phyloP scores from a whole-genome alignment of 1,140 invertebrate genomes.

The Bombus impatiens region DNA sequence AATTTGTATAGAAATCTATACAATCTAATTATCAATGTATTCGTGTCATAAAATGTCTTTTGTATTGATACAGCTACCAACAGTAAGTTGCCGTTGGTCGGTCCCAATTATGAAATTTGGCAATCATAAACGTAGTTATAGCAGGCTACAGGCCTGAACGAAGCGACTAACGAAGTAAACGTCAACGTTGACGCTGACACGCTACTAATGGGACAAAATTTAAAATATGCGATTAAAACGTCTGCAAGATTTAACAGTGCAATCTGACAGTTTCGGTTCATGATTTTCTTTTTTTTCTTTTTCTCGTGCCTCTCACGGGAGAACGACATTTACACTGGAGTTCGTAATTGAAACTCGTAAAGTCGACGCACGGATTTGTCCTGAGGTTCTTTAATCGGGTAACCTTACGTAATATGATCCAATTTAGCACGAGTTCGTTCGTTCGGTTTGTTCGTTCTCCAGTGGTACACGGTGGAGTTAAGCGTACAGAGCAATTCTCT shows the following conservation, averaged over 20 bases:
- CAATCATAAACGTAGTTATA: background rate
- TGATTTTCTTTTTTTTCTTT: background rate
- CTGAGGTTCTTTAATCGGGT: slow-evolving; percentile 66
- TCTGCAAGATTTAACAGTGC: background rate
- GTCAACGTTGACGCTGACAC: background rate
- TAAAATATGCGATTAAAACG: background rate
- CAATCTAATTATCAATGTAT: background rate
- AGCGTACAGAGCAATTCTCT: slow-evolving; percentile 14
- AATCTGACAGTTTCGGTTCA: background rate
- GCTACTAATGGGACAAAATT: background rate
- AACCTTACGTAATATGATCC: slow-evolving; percentile 66
- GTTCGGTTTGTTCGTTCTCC: slow-evolving; percentile 59
- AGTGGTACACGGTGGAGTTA: slow-evolving; percentile 37
- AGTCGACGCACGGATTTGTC: slow-evolving; percentile 65
- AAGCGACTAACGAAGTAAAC: background rate
- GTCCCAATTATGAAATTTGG: background rate
- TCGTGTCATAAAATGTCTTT: background rate
- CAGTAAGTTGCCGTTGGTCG: background rate
- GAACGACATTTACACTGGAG: slow-evolving; percentile 18
- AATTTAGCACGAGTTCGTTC: slow-evolving; percentile 62
- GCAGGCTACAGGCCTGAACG: background rate
- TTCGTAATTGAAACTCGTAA: slow-evolving; percentile 59
- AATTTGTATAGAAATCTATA: background rate
- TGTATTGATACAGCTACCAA: background rate
- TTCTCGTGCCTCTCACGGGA: background rate